Base-by-base conservation (phyloP, 1,140 invertebrate genomes). In the Ips nitidus region DNA sequence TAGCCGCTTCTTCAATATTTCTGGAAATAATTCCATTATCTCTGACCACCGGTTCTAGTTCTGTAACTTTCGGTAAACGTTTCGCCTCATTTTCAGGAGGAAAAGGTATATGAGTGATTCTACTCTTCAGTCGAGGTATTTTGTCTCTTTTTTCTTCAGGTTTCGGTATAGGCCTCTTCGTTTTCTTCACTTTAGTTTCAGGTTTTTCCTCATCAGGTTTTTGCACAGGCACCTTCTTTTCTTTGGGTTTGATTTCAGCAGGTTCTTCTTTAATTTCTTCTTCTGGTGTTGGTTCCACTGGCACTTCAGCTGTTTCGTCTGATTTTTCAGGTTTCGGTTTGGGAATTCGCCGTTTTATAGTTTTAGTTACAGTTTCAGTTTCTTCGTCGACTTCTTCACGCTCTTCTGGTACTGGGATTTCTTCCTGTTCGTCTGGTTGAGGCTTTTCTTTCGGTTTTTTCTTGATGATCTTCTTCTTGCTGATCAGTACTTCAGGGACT, bases 1-100 rank as follows among this genome's bases (percentile, higher is more conserved):
- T 86, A 69, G 84, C 78, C 3, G 89, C 89, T 80, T 91, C 89
- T 81, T 88, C 84, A 2, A 88, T 81, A 80, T 90, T 91, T 79
- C 89, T 80, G 0, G 89, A 90, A 36, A 91, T 74, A 69, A 88
- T 84, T 41, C 90, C 89, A 76, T 84, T 84, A 78, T 90, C 83
- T 52, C 80, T 77, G 4, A 66, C 8, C 37, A 85, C 79, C 78
- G 84, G 82, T 73, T 84, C 82, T 1, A 89, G 69, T 42, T 77
- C 68, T 2, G 78, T 84, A 22, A 89, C 79, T 37, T 78, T 66
- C 4, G 86, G 85, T 64, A 82, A 81, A 65, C 83, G 74, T 68
- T 86, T 76, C 53, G 78, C 65, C 66, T 80, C 78, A 22, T 70
- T 57, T 7, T 65, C 8, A 42, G 88, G 83, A 4, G 88, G 88